Conservation (phyloP, 2,113 vertebrate species). For the Calyptomena viridis region DNA sequence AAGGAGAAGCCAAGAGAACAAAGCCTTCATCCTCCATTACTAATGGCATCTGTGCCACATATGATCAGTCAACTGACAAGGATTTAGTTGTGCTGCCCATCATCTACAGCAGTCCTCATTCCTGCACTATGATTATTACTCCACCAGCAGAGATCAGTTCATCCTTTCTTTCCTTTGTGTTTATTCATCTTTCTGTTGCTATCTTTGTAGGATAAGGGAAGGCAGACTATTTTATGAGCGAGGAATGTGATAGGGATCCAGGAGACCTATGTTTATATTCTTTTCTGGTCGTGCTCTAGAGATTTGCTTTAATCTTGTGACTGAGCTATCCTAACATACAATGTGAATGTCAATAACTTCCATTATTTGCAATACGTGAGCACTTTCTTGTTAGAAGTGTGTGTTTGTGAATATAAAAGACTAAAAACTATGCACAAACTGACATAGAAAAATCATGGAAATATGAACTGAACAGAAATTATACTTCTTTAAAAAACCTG, state of each 20-base stretch:
- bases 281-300: background rate
- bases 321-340: background rate
- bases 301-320: background rate
- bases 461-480: background rate
- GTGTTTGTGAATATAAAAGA: background rate
- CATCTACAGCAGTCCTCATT: background rate
- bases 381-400: background rate
- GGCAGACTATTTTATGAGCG: background rate
- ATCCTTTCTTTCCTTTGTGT: background rate
- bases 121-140: background rate
- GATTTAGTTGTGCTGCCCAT: background rate
- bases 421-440: background rate
- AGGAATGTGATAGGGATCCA: background rate
- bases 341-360: background rate
- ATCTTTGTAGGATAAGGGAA: background rate
- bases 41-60: rapidly evolving
- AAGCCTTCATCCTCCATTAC: background rate
- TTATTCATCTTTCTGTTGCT: background rate
- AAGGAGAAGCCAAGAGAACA: background rate
- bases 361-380: background rate
- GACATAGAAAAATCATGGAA: background rate
- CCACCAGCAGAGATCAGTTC: background rate
- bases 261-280: background rate
- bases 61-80: background rate
- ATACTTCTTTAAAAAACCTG: background rate